Conservation (phyloP, 1,140 invertebrate species). For the Aphis craccivora region DNA sequence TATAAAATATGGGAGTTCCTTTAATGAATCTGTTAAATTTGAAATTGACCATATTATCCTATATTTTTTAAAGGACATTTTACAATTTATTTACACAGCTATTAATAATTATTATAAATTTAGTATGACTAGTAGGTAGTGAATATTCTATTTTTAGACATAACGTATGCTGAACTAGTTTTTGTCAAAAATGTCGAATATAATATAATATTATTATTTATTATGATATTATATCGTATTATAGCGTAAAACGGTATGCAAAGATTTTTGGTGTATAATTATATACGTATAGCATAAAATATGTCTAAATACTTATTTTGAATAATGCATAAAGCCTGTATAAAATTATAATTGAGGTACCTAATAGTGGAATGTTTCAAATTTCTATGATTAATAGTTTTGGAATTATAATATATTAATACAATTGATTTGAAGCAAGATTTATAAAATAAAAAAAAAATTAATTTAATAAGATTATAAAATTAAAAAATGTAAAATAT, state of each 20-base stretch:
- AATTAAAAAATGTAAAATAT: no score
- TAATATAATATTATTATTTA: not conserved
- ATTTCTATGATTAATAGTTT: not conserved
- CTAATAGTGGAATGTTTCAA: not conserved
- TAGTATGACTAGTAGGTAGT: not conserved
- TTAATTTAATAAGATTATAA: no score
- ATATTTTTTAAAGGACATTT: not conserved
- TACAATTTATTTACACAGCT: not conserved
- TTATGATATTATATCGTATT: not conserved
- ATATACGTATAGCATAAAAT: not conserved
- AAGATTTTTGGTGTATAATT: not conserved
- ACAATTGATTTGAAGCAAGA: not conserved
- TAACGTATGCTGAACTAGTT: not conserved
- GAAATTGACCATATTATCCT: not conserved
- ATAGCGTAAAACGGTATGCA: not conserved
- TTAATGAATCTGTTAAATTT: no score
- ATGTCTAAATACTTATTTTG: not conserved
- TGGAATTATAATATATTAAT: not conserved
- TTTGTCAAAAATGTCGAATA: not conserved
- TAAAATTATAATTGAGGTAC: not conserved
- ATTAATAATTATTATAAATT: not conserved
- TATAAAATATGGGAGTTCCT: no score
- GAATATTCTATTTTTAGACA: not conserved
- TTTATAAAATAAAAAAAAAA: not conserved
- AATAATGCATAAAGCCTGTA: not conserved